A percentile compares a stretch with the other conserved stretches of the same genome.
Conservation (phyloP, 2,888 invertebrate species). For the Drosophila peninsularis region DNA sequence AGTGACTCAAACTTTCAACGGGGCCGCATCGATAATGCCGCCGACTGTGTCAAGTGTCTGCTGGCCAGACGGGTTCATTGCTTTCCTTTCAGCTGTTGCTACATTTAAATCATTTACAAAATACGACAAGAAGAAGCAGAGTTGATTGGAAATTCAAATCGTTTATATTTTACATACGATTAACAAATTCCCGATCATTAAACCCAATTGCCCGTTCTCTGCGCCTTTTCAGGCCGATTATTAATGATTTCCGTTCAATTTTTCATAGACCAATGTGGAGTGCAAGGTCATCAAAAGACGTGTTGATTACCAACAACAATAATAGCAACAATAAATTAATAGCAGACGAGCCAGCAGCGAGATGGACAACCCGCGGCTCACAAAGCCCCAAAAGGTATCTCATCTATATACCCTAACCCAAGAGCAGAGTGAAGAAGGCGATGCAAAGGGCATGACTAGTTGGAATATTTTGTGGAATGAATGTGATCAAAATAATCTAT, state of each 20-base stretch:
- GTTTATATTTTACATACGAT: slow-evolving; percentile 56
- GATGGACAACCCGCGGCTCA: slow-evolving; percentile 66
- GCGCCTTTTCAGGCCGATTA: slow-evolving; percentile 59
- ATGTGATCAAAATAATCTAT: neutral
- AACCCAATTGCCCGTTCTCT: slow-evolving; percentile 53
- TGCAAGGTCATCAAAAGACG: slow-evolving; percentile 80
- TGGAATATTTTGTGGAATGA: neutral
- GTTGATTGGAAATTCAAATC: slow-evolving; percentile 29
- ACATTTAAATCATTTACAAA: slow-evolving; percentile 73
- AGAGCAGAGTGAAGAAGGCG: neutral
- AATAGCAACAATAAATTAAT: slow-evolving; percentile 79
- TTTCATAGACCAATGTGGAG: slow-evolving; percentile 75
- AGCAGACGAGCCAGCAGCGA: slow-evolving; percentile 52
- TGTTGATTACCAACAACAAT: slow-evolving; percentile 78
- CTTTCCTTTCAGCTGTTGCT: slow-evolving; percentile 54
- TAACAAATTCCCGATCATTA: slow-evolving; percentile 71
- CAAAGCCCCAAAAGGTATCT: slow-evolving; percentile 16
- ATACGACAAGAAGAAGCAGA: neutral
- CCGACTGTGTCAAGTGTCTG: slow-evolving; percentile 71
- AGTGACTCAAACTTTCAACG: slow-evolving; percentile 74
- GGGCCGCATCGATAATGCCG: slow-evolving; percentile 43
- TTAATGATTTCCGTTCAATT: slow-evolving; percentile 79
- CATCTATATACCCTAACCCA: slow-evolving; percentile 27
- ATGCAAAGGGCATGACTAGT: slow-evolving; percentile 13
- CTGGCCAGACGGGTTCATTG: slow-evolving; percentile 12